Percentiles rank a stretch among this genome's conserved stretches.
phyloP scores from a whole-genome alignment of 1,140 invertebrate genomes.

The Copidosoma floridanum region DNA sequence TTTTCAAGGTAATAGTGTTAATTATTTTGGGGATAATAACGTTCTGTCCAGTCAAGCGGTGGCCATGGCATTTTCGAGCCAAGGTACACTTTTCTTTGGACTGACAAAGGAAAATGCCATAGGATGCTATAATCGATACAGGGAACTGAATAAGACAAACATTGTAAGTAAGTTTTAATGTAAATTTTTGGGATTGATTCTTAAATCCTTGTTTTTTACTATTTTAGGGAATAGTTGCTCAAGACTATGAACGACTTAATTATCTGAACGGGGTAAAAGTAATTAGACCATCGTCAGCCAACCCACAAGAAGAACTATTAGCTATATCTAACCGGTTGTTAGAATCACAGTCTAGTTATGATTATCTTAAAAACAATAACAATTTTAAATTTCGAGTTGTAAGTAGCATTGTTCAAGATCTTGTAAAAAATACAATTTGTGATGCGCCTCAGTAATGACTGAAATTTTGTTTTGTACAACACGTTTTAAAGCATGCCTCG shows the following conservation, averaged over 20 bases:
- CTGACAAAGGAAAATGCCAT: too few relatives aligned
- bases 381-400: slow-evolving; percentile 43
- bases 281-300: slow-evolving; percentile 52
- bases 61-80: slow-evolving; percentile 38
- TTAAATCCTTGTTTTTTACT: too few relatives aligned
- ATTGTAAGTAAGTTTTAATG: too few relatives aligned
- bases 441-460: too few relatives aligned
- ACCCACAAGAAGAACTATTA: slow-evolving; percentile 62
- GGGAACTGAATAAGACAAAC: slow-evolving; percentile 20
- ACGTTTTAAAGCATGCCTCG: too few relatives aligned
- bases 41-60: slow-evolving; percentile 20
- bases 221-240: too few relatives aligned
- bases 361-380: slow-evolving; percentile 32
- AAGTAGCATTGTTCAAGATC: slow-evolving; percentile 22
- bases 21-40: slow-evolving; percentile 46
- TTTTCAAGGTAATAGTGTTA: slow-evolving; percentile 12
- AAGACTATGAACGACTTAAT: slow-evolving; percentile 57
- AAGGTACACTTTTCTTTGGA: too few relatives aligned
- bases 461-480: too few relatives aligned
- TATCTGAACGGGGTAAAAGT: slow-evolving; percentile 68
- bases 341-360: slow-evolving; percentile 27
- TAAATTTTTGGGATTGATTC: too few relatives aligned
- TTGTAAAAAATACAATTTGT: slow-evolving; percentile 36
- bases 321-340: slow-evolving; percentile 59
- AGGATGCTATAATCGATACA: too few relatives aligned